Conservation (phyloP, 2,888 invertebrate species). For the Nemotelus pantherinus region DNA sequence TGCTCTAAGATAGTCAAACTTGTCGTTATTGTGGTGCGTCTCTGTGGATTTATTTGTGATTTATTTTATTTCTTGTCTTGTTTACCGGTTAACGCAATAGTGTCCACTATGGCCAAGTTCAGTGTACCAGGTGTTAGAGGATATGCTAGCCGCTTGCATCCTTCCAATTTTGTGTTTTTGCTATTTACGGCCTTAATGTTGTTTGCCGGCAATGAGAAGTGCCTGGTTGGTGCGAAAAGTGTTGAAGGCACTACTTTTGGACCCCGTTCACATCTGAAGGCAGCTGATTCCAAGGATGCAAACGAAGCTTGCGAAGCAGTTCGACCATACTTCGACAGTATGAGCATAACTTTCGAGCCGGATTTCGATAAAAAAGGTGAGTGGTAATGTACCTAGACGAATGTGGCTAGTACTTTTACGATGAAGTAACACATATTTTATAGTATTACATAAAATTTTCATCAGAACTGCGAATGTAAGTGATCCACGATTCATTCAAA, state of each 20-base stretch:
- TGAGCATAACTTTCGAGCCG: conserved; percentile 38
- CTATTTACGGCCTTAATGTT: conserved; percentile 9
- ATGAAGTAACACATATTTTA: no score
- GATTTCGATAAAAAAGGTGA: conserved; percentile 35
- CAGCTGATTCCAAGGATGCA: not conserved
- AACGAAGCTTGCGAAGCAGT: conserved; percentile 30
- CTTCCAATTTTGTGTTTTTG: conserved; percentile 1
- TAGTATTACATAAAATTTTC: no score
- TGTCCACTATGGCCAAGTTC: conserved; percentile 19
- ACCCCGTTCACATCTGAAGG: not conserved
- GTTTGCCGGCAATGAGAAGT: conserved; percentile 19
- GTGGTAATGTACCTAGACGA: not conserved
- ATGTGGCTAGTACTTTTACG: no score
- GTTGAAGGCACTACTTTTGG: conserved; percentile 26
- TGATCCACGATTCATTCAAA: no score
- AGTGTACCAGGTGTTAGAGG: not conserved
- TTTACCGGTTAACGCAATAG: conserved; percentile 17
- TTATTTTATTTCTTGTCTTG: no score
- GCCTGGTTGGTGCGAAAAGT: conserved; percentile 37
- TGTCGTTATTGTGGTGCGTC: no score
- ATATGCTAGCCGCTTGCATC: not conserved
- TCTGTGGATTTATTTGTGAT: no score
- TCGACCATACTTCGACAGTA: conserved; percentile 32
- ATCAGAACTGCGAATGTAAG: no score
- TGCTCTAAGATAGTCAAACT: no score